A percentile compares a stretch with the other conserved stretches of the same genome.
phyloP scores from a whole-genome alignment of 2,888 invertebrate species.

The Lepidonotus clava region DNA sequence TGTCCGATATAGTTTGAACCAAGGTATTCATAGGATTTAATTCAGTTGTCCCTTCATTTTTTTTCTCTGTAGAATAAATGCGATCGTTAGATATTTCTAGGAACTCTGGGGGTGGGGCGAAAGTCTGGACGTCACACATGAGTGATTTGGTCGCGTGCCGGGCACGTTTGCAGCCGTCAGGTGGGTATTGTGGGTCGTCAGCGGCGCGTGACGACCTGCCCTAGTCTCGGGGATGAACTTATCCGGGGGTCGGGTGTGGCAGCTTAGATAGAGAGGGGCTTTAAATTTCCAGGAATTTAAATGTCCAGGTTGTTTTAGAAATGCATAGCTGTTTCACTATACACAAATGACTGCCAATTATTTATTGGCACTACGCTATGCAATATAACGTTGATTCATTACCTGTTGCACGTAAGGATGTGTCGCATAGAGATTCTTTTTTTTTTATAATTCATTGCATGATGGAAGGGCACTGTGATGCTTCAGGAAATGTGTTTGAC shows the following conservation, averaged over 20 bases:
- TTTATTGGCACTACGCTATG: too few species aligned
- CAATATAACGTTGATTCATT: too few species aligned
- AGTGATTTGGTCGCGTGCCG: slow-evolving; percentile 49
- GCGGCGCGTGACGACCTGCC: slow-evolving; percentile 23
- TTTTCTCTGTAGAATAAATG: too few species aligned
- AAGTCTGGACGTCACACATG: slow-evolving; percentile 36
- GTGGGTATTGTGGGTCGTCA: slow-evolving; percentile 38
- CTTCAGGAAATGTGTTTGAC: too few species aligned
- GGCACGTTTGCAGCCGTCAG: slow-evolving; percentile 48
- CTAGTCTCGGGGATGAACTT: slow-evolving; percentile 23
- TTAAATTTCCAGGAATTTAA: slow-evolving; percentile 39
- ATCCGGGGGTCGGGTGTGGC: slow-evolving; percentile 30
- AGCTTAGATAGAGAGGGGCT: background rate
- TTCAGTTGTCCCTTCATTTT: too few species aligned
- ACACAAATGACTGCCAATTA: too few species aligned
- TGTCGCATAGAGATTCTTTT: too few species aligned
- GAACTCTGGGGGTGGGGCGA: background rate
- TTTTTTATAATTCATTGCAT: too few species aligned
- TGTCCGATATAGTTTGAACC: background rate
- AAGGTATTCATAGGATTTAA: background rate
- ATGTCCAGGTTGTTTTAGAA: background rate
- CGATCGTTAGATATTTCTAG: background rate
- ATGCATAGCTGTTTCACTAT: too few species aligned
- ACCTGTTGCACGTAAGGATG: too few species aligned
- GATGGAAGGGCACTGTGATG: too few species aligned